Conservation (phyloP, 2,797 vertebrate species). For the Sebastes hubbsi region DNA sequence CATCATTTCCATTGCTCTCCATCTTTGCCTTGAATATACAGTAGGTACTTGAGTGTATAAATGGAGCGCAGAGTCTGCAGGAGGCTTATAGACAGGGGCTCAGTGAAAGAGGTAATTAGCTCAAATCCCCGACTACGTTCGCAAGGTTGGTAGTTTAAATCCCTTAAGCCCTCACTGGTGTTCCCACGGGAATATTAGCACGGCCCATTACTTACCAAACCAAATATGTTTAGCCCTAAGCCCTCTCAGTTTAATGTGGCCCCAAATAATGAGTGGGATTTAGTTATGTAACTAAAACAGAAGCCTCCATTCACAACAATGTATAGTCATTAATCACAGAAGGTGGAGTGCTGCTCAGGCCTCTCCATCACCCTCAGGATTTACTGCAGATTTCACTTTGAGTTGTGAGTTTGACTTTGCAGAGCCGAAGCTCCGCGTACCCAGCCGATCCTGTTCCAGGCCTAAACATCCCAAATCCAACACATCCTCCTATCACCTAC, state of each 20-base stretch:
- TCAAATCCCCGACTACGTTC: constrained; percentile 57
- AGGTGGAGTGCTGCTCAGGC: constrained; percentile 8
- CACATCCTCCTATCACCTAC: neutral
- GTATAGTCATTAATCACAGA: constrained; percentile 18
- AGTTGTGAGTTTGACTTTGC: too few relatives aligned
- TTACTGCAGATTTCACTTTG: neutral
- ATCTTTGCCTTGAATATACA: neutral
- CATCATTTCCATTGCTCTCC: neutral
- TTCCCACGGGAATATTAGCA: constrained; percentile 77
- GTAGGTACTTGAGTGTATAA: constrained; percentile 2
- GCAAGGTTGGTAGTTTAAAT: constrained; percentile 70
- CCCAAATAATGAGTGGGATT: constrained; percentile 68
- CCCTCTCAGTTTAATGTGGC: constrained; percentile 56
- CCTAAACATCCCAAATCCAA: constrained; percentile 9
- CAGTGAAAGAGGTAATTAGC: constrained; percentile 68
- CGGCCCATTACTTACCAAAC: constrained; percentile 62
- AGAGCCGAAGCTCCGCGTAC: neutral
- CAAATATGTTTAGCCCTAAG: constrained; percentile 68
- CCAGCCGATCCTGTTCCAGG: neutral
- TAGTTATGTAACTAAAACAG: constrained; percentile 64
- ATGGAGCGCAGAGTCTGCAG: constrained; percentile 6
- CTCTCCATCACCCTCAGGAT: constrained; percentile 11
- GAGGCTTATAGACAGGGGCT: constrained; percentile 39
- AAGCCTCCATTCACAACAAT: constrained; percentile 61
- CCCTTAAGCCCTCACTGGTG: constrained; percentile 48